Conservation (phyloP, 2,113 vertebrate species). For the Reinhardtius hippoglossoides region DNA sequence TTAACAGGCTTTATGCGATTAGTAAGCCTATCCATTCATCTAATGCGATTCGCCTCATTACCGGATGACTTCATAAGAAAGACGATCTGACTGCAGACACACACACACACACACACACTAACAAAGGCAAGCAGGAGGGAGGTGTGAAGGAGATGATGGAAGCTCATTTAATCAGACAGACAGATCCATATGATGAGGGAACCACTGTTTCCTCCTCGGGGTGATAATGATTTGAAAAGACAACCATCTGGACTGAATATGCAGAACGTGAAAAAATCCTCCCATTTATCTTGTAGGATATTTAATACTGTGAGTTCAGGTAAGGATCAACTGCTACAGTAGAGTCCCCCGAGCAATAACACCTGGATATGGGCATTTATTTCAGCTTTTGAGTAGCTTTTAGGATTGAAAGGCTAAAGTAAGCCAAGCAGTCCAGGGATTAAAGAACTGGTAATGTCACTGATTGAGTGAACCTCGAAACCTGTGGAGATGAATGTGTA, state of each 20-base stretch:
- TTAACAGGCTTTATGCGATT: slow-evolving; percentile 80
- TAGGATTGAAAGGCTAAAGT: slow-evolving; percentile 30
- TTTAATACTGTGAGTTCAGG: slow-evolving; percentile 21
- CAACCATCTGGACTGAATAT: slow-evolving; percentile 52
- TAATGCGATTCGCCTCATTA: slow-evolving; percentile 76
- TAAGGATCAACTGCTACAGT: neutral
- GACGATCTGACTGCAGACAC: slow-evolving; percentile 62
- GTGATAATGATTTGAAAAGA: slow-evolving; percentile 71
- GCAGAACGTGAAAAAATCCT: neutral
- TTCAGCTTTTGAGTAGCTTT: slow-evolving; percentile 39
- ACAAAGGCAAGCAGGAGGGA: slow-evolving; percentile 30
- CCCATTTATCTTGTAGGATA: slow-evolving; percentile 2
- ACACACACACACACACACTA: slow-evolving; percentile 27
- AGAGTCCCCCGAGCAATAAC: neutral
- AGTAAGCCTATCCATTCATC: slow-evolving; percentile 76
- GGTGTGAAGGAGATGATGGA: slow-evolving; percentile 53
- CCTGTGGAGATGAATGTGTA: neutral
- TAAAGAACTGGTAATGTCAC: neutral
- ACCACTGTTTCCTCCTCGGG: slow-evolving; percentile 62
- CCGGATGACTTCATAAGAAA: slow-evolving; percentile 70
- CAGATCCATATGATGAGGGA: slow-evolving; percentile 63
- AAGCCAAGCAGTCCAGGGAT: neutral
- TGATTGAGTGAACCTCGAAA: no score
- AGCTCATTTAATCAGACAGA: slow-evolving; percentile 67
- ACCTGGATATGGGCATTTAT: slow-evolving; percentile 18